Percentiles rank a stretch among this genome's conserved stretches.
Conservation (phyloP, 1,140 invertebrate genomes). For the Leptinotarsa lineolata region DNA sequence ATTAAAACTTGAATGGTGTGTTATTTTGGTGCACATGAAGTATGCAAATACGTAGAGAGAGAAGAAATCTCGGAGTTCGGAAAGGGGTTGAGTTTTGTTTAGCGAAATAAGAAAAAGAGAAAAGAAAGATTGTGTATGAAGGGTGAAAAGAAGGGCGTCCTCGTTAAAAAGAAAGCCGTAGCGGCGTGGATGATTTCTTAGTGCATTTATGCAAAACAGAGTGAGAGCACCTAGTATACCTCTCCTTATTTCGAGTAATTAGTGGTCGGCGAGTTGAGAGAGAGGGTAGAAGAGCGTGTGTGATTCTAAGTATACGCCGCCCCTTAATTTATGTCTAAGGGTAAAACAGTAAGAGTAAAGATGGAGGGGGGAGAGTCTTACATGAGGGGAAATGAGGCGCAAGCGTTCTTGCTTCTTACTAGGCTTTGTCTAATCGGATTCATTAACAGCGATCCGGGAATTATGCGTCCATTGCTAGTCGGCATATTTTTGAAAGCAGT, state of each 20-base stretch:
- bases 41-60: slow-evolving; percentile 23
- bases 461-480: slow-evolving; percentile 61
- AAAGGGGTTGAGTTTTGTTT: slow-evolving; percentile 45
- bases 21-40: not conserved
- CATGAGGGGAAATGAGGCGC: slow-evolving; percentile 53
- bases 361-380: slow-evolving; percentile 48
- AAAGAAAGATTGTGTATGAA: slow-evolving; percentile 44
- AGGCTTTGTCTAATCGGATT: slow-evolving; percentile 63
- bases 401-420: slow-evolving; percentile 56
- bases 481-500: slow-evolving; percentile 57
- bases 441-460: slow-evolving; percentile 61
- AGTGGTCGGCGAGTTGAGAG: slow-evolving; percentile 51
- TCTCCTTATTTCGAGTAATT: slow-evolving; percentile 53
- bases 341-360: slow-evolving; percentile 57
- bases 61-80: slow-evolving; percentile 7
- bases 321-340: slow-evolving; percentile 58
- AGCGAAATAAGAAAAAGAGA: slow-evolving; percentile 47
- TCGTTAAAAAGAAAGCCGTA: slow-evolving; percentile 37
- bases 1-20: slow-evolving; percentile 5
- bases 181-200: slow-evolving; percentile 52
- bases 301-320: slow-evolving; percentile 56
- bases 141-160: slow-evolving; percentile 44
- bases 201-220: slow-evolving; percentile 55
- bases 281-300: slow-evolving; percentile 50
- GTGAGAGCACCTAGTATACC: slow-evolving; percentile 41